These are phyloP conservation scores for Tupaia tana DNA, from an alignment of 2,113 vertebrate species.

Conservation along the genomic window DNA sequence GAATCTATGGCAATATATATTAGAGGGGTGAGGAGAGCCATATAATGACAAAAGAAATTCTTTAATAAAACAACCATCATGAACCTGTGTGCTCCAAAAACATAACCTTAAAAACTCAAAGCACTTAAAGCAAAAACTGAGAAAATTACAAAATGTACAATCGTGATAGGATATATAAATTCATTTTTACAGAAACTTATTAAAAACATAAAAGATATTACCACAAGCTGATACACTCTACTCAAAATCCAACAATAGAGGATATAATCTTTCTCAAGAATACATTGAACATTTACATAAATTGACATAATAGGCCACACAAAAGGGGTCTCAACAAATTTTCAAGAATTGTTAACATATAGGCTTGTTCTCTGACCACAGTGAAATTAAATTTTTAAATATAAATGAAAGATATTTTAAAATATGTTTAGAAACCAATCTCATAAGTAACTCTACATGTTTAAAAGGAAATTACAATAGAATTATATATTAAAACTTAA, in stretches of 20 bases:
- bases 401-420: neutral
- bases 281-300: neutral
- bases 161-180: neutral
- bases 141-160: neutral
- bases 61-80: neutral
- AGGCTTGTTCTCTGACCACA: neutral
- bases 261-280: neutral
- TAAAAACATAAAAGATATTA: constrained; percentile 4
- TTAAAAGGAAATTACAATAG: neutral
- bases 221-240: neutral
- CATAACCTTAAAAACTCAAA: neutral
- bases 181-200: neutral
- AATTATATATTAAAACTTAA: neutral
- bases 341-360: neutral
- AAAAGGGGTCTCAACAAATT: neutral
- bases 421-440: neutral
- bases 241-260: constrained; percentile 28
- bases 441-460: neutral
- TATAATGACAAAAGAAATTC: neutral
- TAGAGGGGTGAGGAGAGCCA: neutral
- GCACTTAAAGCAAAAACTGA: constrained; percentile 17
- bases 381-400: neutral
- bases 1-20: neutral
- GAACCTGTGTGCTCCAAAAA: neutral
- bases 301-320: neutral